Conservation (phyloP, 1,140 invertebrate species). For the Asbolus verrucosus region DNA sequence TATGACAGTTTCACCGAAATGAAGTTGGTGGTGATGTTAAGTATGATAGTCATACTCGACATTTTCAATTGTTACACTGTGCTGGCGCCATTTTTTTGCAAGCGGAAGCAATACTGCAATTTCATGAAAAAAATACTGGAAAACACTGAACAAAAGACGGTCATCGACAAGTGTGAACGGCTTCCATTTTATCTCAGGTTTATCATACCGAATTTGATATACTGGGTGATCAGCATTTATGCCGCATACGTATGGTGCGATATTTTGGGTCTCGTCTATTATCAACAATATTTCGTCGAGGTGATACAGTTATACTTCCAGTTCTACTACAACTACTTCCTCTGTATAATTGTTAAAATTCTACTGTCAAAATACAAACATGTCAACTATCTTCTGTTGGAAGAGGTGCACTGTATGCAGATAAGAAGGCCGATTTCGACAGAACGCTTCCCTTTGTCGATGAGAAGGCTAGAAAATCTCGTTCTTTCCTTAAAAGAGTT, state of each 20-base stretch:
- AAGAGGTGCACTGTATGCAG: neutral
- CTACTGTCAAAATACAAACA: neutral
- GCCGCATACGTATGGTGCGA: conserved; percentile 6
- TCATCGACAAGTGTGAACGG: neutral
- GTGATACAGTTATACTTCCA: conserved; percentile 26
- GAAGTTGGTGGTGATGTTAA: conserved; percentile 2
- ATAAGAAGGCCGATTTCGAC: no score
- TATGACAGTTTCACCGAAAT: conserved; percentile 6
- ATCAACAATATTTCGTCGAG: conserved; percentile 22
- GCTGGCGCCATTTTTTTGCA: conserved; percentile 3
- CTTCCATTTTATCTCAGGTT: neutral
- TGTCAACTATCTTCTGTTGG: conserved; percentile 2
- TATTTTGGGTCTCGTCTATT: conserved; percentile 10
- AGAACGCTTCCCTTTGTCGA: neutral
- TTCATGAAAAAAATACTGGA: neutral
- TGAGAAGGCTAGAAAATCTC: neutral
- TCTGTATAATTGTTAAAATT: conserved; percentile 6
- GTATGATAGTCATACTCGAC: conserved; percentile 7
- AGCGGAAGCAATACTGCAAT: neutral
- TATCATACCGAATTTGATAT: conserved; percentile 1
- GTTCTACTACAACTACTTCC: conserved; percentile 16
- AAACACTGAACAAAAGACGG: neutral
- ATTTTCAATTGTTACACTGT: conserved; percentile 27
- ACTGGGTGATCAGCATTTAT: conserved; percentile 6
- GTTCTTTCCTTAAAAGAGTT: conserved; percentile 5